Evolutionary conservation across 2,113 vertebrate genomes (phyloP).

Genomic region (Hyperopisus bebe): DNA sequence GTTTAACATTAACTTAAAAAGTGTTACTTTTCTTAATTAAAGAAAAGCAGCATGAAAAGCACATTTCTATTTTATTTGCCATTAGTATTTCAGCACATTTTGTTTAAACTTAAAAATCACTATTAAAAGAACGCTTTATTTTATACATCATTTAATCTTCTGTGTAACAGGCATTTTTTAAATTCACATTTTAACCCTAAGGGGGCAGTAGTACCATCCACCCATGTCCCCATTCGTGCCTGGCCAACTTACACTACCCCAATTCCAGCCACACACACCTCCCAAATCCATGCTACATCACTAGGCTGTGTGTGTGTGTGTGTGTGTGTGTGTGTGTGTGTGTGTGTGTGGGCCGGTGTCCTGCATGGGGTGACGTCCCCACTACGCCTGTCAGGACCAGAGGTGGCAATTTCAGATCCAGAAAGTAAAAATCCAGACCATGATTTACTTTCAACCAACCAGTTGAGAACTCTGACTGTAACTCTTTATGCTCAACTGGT

Average conservation of each 20-base stretch:
- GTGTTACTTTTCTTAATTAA: slow-evolving; percentile 39
- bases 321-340: background rate
- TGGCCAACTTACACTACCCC: background rate
- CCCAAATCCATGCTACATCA: background rate
- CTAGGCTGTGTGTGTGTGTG: background rate
- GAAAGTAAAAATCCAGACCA: too few relatives aligned
- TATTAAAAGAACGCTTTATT: slow-evolving; percentile 25
- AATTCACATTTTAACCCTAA: background rate
- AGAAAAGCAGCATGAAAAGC: slow-evolving; percentile 33
- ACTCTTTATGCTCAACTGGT: too few relatives aligned
- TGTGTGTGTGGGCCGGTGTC: background rate
- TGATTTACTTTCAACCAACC: too few relatives aligned
- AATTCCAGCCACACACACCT: background rate
- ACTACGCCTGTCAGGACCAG: background rate
- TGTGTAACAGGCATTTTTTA: background rate
- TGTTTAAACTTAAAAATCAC: slow-evolving; percentile 12
- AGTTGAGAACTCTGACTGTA: too few relatives aligned
- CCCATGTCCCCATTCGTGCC: background rate
- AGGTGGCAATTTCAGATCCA: too few relatives aligned
- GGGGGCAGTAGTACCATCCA: background rate
- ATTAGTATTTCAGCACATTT: slow-evolving; percentile 10
- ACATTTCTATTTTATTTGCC: slow-evolving; percentile 11
- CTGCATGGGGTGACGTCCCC: background rate
- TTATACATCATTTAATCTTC: background rate
- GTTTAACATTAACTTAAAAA: slow-evolving; percentile 41